Evolutionary conservation across 2,797 vertebrate species (phyloP), one percentile per base, ranked within the genome.

Genomic region (Poecilia gillii): DNA sequence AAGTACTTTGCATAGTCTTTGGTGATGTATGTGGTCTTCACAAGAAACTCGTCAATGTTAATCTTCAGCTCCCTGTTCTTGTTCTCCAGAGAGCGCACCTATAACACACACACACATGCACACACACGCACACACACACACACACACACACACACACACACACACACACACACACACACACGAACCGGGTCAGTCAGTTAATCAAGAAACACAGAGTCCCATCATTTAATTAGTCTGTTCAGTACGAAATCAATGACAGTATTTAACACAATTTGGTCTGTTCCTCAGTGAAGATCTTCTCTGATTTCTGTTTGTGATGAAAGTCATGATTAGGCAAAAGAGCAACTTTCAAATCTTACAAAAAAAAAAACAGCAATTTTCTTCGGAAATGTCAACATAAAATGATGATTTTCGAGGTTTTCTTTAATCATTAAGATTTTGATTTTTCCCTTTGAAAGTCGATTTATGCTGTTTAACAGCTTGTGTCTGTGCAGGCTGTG

Each of bases 61-160:
- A 89, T 62, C 87, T 97, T 94, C 85, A 96, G 82, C 28, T 92
- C 92, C 41, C 6, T 74, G 76, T 96, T 97, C 74, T 93, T 91
- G 2, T 57, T 2, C 70, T 95, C 94, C 75, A 97, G 89, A 11
- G 86, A 86, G 33, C 16, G 86, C 62, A 96, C 96, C 95, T 96
- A 79, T 46, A 80, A 66, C 83, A 51, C 49, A 51, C 49, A 51
- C 47, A 49, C 47, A 20, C 47, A 49, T 5, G 6, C 47, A 2
- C 47, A 6, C 47, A 47, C 46, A 9, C 41, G 1, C 41, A 1
- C 41, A 43, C 41, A 49, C 12, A 73, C 36, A 77, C 51, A 59
- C 16, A 57, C 18, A 39, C 39, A 39, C 39, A 39, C 39, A 6
- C 39, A 41, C 41, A 41, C 43, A 45, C 43, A 45, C 43, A 11